These are phyloP conservation scores for Sesamia inferens DNA, from an alignment of 2,888 invertebrate genomes.

Conservation along the genomic window DNA sequence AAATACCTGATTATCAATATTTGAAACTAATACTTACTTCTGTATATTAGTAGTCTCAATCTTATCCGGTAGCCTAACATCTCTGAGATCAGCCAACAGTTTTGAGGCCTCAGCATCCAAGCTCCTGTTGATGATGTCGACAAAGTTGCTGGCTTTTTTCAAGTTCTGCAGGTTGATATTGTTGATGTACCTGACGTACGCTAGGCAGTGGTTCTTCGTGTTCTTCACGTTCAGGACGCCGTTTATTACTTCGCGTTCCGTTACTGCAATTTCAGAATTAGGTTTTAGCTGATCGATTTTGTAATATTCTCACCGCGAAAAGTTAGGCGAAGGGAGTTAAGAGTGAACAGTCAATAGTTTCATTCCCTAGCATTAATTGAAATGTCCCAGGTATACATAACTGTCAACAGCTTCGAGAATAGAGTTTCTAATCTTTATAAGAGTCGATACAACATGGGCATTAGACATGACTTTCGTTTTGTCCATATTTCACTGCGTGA, in stretches of 20 bases:
- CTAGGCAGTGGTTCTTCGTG: conserved; percentile 98
- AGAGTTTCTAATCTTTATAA: no score
- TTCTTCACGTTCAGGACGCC: conserved; percentile 98
- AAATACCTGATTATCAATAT: no score
- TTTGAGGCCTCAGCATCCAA: conserved; percentile 98
- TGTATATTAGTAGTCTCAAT: conserved; percentile 97
- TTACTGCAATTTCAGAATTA: conserved; percentile 91
- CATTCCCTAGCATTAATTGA: no score
- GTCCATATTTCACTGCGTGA: no score
- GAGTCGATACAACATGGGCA: no score
- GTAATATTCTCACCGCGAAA: no score
- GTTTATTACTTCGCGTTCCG: conserved; percentile 99
- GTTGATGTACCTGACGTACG: conserved; percentile 98
- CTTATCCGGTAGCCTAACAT: conserved; percentile 96
- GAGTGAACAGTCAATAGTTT: no score
- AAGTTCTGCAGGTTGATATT: conserved; percentile 99
- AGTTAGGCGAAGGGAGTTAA: no score
- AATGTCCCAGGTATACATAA: no score
- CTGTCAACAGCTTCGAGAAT: no score
- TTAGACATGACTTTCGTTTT: no score
- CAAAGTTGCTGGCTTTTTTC: conserved; percentile 97
- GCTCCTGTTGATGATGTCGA: conserved; percentile 97
- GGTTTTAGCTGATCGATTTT: neutral
- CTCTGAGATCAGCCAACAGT: conserved; percentile 96
- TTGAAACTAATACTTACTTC: conserved; percentile 90